Base-by-base conservation (phyloP, 2,113 vertebrate genomes). In the Pleuronectes platessa region DNA sequence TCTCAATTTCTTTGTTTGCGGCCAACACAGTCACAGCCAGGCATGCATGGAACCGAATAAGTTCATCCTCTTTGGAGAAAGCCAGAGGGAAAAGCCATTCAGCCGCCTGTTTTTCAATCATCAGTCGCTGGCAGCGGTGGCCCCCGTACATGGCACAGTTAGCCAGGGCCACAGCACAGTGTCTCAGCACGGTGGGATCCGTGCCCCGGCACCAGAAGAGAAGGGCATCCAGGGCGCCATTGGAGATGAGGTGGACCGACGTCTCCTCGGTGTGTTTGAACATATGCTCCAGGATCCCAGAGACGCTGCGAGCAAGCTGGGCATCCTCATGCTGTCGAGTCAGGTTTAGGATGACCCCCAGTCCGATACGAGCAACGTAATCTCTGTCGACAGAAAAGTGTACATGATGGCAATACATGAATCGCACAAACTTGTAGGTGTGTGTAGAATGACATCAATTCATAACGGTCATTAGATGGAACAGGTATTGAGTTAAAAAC, bases 201-300 rank as follows among this genome's bases (percentile, higher is more conserved):
- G 94, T 98, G 74, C 96, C 94, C 42, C 98, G 95, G 90, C 98
- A 99, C 98, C 98, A 99, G 90, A 94, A 99, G 20, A 99, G 95
- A 74, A 99, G 91, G 0, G 96, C 90, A 3, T 99, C 97, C 83
- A 99, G 91, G 47, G 97, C 98, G 0, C 98, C 98, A 0, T 97
- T 94, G 0, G 91, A 86, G 89, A 99, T 98, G 53, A 99, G 95
- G 83, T 95, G 94, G 60, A 90, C 89, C 2, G 96, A 98, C 1
- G 97, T 99, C 92, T 98, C 97, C 92, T 98, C 97, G 0, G 96
- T 96, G 94, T 99, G 98, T 73, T 99, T 99, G 95, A 99, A 99
- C 98, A 99, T 99, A 93, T 99, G 98, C 91, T 98, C 97, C 88
- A 99, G 90, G 93, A 99, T 97, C 2, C 97, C 98, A 0, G 98